phyloP scores from a whole-genome alignment of 2,797 vertebrate species.

The Tympanoctomys barrerae region DNA sequence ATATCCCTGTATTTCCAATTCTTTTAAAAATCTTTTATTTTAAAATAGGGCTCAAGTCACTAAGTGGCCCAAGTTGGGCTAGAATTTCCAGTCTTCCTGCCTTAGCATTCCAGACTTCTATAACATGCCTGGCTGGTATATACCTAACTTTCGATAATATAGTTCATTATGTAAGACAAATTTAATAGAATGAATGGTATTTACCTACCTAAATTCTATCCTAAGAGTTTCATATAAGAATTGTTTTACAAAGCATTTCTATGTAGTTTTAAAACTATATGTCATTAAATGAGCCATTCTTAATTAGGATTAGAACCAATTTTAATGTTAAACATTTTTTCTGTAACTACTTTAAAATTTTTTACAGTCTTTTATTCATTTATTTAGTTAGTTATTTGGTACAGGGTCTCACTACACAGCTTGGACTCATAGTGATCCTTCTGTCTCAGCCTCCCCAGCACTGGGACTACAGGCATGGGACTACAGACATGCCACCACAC shows the following conservation, averaged over 20 bases:
- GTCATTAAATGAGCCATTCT: constrained; percentile 60
- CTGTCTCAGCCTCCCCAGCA: too few species aligned
- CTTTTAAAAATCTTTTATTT: not conserved
- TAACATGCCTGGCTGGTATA: constrained; percentile 43
- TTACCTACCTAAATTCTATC: constrained; percentile 83
- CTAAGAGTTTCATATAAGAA: constrained; percentile 76
- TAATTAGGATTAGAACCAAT: constrained; percentile 18
- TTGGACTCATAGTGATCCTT: too few species aligned
- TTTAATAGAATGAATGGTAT: constrained; percentile 78
- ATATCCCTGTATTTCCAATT: not conserved
- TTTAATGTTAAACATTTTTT: constrained; percentile 60
- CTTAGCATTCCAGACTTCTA: too few species aligned
- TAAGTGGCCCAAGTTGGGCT: not conserved
- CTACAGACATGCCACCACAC: too few species aligned
- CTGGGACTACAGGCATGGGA: too few species aligned
- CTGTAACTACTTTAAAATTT: constrained; percentile 58
- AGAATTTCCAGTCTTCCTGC: not conserved
- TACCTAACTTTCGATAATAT: constrained; percentile 77
- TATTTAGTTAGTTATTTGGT: too few species aligned
- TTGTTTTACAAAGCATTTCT: constrained; percentile 74
- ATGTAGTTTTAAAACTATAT: constrained; percentile 69
- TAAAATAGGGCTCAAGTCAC: not conserved
- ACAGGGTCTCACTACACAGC: too few species aligned
- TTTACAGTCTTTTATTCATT: too few species aligned
- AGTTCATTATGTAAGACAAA: constrained; percentile 77